Evolutionary conservation across 2,797 vertebrate genomes (phyloP), one percentile per base, ranked within the genome.

Genomic region (Pseudochirops corinnae): DNA sequence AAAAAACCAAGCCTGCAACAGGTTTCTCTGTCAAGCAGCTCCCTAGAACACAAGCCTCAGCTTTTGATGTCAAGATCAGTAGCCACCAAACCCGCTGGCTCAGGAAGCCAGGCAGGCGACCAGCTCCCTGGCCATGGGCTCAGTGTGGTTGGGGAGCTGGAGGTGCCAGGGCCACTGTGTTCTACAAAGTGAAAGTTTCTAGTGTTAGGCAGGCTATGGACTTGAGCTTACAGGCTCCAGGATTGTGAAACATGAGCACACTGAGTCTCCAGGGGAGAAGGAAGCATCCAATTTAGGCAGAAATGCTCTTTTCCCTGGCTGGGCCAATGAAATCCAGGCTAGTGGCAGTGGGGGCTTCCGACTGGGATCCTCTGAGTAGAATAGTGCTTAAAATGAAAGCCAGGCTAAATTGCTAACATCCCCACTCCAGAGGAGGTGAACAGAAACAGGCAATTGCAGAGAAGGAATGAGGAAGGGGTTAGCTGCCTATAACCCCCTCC

Each of bases 221-320:
- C 93, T 97, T 91, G 90, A 95, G 92, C 97, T 98, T 95, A 97
- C 50, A 98, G 97, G 97, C 96, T 95, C 33, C 55, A 29, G 46
- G 93, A 82, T 95, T 98, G 96, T 96, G 97, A 98, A 98, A 98
- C 96, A 95, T 60, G 92, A 98, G 95, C 60, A 92, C 92, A 97
- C 50, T 28, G 92, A 98, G 93, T 97, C 96, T 98, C 96, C 96
- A 97, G 95, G 96, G 97, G 56, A 98, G 96, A 98, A 98, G 96
- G 96, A 98, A 98, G 97, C 96, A 97, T 97, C 94, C 95, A 97
- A 90, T 98, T 98, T 97, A 98, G 46, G 98, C 96, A 97, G 92
- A 95, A 94, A 98, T 91, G 92, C 93, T 98, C 98, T 97, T 97
- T 95, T 94, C 97, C 92, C 96, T 55, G 96, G 96, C 95, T 87